These are phyloP conservation scores for Cerastis rubricosa DNA, from an alignment of 2,888 invertebrate genomes.

Conservation along the genomic window DNA sequence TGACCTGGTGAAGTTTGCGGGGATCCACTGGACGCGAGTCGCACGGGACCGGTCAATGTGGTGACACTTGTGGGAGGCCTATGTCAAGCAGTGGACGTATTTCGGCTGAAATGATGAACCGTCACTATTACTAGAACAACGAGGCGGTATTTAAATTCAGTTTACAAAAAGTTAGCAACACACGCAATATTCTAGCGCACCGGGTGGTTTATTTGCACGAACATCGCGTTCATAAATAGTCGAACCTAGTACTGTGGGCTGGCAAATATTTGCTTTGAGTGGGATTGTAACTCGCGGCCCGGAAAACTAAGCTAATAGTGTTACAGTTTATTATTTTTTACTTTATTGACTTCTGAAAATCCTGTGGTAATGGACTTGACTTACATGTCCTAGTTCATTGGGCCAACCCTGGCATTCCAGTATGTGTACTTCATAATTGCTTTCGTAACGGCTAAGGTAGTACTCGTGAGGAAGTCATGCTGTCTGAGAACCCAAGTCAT, in stretches of 20 bases:
- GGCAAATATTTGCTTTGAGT: constrained; percentile 22
- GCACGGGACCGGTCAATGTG: too few species aligned
- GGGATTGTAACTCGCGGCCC: not conserved
- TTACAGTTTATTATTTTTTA: not conserved
- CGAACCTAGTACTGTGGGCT: not conserved
- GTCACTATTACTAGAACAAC: not conserved
- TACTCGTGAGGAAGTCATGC: not conserved
- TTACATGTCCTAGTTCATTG: not conserved
- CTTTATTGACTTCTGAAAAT: not conserved
- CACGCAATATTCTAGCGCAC: not conserved
- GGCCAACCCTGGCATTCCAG: not conserved
- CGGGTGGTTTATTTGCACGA: constrained; percentile 2
- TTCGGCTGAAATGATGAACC: too few species aligned
- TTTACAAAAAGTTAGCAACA: not conserved
- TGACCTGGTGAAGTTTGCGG: too few species aligned
- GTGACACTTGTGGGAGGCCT: too few species aligned
- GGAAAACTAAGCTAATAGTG: not conserved
- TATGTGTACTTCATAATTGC: not conserved
- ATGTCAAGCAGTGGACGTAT: too few species aligned
- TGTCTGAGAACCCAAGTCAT: not conserved
- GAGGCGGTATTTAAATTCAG: not conserved
- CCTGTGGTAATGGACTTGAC: not conserved
- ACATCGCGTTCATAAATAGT: constrained; percentile 11
- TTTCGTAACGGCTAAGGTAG: not conserved
- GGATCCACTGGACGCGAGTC: too few species aligned